Evolutionary conservation across 2,888 invertebrate genomes (phyloP), one percentile per base, ranked within the genome.

Genomic region (Listrodromus nycthemerus): DNA sequence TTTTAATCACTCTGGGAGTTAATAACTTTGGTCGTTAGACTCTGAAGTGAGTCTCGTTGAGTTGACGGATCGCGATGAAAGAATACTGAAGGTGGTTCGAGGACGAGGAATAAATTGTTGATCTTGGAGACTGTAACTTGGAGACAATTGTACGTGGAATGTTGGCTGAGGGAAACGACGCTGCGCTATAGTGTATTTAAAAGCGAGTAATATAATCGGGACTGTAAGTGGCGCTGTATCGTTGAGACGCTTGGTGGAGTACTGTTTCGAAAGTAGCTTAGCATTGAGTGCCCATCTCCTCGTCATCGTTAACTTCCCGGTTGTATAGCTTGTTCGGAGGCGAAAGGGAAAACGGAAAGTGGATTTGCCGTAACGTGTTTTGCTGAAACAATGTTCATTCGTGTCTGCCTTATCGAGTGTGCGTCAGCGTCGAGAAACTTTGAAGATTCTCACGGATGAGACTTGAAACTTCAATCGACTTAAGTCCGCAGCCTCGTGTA

Each of bases 391-490:
- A 24, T 24, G 13, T 55, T 55, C 24, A 21, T 4, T 21, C 55
- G 7, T 24, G 55, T 3, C 21, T 55, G 21, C 13, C 24, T 19
- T 8, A n/a, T 37, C 58, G 58, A 24, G 41, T 58, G 48, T 30
- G 74, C 33, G 48, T 48, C 10, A 55, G 61, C 45, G 13, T 21
- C 21, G 48, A 37, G 67, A 73, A 73, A 66, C 71, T 73, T 80
- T 27, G 24, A 19, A 30, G 61, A 52, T 41, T 61, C 71, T 55
- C 45, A 52, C 45, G 50, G 50, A n/a, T 50, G 27, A 71, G 45
- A 55, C 45, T 73, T 30, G 55, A 80, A 74, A 52, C 80, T 80
- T 80, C 61, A 50, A 80, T 73, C 80, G 58, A 19, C 21, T 67
- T 67, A 41, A 71, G 13, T 2, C 4, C 55, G 55, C 24, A 55